Percentiles rank a stretch among this genome's conserved stretches.
Evolutionary conservation across 2,888 invertebrate species (phyloP).

Genomic region (Onchidella celtica): DNA sequence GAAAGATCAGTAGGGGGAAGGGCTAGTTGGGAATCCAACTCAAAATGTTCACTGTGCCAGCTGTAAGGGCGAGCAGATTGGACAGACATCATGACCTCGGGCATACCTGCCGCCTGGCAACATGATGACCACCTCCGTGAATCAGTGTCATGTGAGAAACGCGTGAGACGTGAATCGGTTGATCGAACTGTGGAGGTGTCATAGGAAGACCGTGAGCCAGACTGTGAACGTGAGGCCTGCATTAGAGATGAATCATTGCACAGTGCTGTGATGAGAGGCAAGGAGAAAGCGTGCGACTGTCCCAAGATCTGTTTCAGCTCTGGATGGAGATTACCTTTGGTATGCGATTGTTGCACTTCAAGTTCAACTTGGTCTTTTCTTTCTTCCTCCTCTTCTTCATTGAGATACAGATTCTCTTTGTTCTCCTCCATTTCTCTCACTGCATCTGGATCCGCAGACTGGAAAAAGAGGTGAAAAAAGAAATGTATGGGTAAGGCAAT

Average conservation of each 20-base stretch:
- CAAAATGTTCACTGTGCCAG: conserved; percentile 77
- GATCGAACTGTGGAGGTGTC: conserved; percentile 69
- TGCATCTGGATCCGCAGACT: conserved; percentile 34
- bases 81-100: conserved; percentile 58
- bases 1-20: conserved; percentile 40
- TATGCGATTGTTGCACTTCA: conserved; percentile 11
- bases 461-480: neutral
- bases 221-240: conserved; percentile 44
- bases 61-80: conserved; percentile 68
- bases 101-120: conserved; percentile 60
- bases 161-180: conserved; percentile 66
- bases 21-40: conserved; percentile 68
- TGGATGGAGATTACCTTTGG: conserved; percentile 69
- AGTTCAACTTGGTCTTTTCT: neutral
- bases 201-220: conserved; percentile 61
- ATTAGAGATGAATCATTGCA: conserved; percentile 87
- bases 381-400: conserved; percentile 45
- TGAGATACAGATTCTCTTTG: conserved; percentile 42
- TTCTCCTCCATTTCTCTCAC: conserved; percentile 32
- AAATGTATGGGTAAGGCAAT: too few relatives aligned
- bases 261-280: conserved; percentile 94
- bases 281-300: conserved; percentile 73
- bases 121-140: conserved; percentile 70
- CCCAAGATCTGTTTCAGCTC: conserved; percentile 73
- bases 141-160: conserved; percentile 68